phyloP scores from a whole-genome alignment of 2,888 invertebrate genomes.

The Gastrophysa polygoni region DNA sequence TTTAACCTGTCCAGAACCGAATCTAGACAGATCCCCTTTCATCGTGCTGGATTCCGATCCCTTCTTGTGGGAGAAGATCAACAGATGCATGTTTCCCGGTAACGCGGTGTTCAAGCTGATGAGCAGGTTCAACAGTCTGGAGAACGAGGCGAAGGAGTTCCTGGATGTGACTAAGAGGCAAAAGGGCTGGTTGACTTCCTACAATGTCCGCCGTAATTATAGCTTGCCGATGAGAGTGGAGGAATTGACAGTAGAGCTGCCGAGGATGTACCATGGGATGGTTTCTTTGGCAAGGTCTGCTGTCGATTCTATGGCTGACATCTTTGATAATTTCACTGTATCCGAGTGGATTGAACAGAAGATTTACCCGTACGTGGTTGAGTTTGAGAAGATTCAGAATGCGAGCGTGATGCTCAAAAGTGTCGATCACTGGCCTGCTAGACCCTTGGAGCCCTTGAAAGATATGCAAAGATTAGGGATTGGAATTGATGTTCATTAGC shows the following conservation, averaged over 20 bases:
- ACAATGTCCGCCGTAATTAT: slow-evolving; percentile 72
- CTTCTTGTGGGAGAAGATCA: slow-evolving; percentile 67
- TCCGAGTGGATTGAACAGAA: slow-evolving; percentile 72
- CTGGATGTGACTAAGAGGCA: slow-evolving; percentile 50
- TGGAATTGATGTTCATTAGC: slow-evolving; percentile 26
- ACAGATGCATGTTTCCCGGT: slow-evolving; percentile 70
- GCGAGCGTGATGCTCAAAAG: slow-evolving; percentile 61
- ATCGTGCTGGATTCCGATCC: slow-evolving; percentile 66
- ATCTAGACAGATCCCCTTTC: slow-evolving; percentile 55
- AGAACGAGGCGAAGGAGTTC: slow-evolving; percentile 57
- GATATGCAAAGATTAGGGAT: slow-evolving; percentile 60
- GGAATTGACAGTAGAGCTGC: slow-evolving; percentile 64
- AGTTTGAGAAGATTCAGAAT: slow-evolving; percentile 63
- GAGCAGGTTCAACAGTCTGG: slow-evolving; percentile 57
- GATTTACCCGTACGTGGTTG: slow-evolving; percentile 63
- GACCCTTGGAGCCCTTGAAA: slow-evolving; percentile 63
- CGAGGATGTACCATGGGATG: slow-evolving; percentile 65
- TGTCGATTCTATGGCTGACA: slow-evolving; percentile 63
- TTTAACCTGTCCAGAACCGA: slow-evolving; percentile 62
- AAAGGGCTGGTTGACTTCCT: slow-evolving; percentile 72
- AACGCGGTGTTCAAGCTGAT: slow-evolving; percentile 62
- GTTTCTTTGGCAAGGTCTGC: slow-evolving; percentile 62
- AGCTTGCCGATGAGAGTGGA: slow-evolving; percentile 70
- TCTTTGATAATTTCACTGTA: slow-evolving; percentile 66
- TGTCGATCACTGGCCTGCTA: slow-evolving; percentile 64